A percentile compares a stretch with the other conserved stretches of the same genome.
Conservation (phyloP, 2,797 vertebrate genomes). For the Mastacembelus armatus region DNA sequence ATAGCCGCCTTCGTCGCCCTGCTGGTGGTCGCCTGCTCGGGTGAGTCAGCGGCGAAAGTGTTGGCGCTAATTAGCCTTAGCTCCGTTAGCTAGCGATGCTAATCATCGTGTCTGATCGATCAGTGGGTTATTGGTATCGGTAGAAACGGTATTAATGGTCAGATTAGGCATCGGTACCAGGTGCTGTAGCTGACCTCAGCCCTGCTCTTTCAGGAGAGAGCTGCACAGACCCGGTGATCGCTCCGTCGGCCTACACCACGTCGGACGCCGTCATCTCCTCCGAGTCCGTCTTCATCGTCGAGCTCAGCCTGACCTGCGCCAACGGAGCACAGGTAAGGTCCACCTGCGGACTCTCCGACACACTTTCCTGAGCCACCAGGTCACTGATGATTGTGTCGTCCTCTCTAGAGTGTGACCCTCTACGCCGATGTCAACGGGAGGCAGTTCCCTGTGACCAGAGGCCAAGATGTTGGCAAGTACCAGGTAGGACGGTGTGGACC, state of each 20-base stretch:
- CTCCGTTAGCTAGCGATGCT: slow-evolving; percentile 41
- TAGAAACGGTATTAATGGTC: neutral
- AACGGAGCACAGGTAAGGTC: slow-evolving; percentile 91
- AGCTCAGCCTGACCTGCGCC: slow-evolving; percentile 90
- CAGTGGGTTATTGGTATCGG: neutral
- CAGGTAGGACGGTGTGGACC: slow-evolving; percentile 81
- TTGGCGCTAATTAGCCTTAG: too few species aligned
- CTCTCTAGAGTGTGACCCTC: slow-evolving; percentile 88
- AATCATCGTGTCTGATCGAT: slow-evolving; percentile 11
- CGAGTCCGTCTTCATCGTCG: slow-evolving; percentile 94
- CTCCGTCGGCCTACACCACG: slow-evolving; percentile 93
- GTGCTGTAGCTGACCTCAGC: neutral
- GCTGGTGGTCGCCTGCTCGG: slow-evolving; percentile 73
- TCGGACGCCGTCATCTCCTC: slow-evolving; percentile 93
- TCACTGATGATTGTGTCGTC: too few species aligned
- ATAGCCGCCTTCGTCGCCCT: slow-evolving; percentile 71
- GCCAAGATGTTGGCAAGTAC: slow-evolving; percentile 93
- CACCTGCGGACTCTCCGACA: too few species aligned
- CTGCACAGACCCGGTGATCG: slow-evolving; percentile 90
- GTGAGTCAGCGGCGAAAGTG: slow-evolving; percentile 55
- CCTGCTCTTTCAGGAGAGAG: slow-evolving; percentile 83
- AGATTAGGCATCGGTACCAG: neutral
- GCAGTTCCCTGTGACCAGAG: slow-evolving; percentile 93
- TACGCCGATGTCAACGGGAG: slow-evolving; percentile 93
- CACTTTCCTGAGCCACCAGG: too few species aligned